Conservation (phyloP, 2,797 vertebrate genomes). For the Brachymystax lenok region DNA sequence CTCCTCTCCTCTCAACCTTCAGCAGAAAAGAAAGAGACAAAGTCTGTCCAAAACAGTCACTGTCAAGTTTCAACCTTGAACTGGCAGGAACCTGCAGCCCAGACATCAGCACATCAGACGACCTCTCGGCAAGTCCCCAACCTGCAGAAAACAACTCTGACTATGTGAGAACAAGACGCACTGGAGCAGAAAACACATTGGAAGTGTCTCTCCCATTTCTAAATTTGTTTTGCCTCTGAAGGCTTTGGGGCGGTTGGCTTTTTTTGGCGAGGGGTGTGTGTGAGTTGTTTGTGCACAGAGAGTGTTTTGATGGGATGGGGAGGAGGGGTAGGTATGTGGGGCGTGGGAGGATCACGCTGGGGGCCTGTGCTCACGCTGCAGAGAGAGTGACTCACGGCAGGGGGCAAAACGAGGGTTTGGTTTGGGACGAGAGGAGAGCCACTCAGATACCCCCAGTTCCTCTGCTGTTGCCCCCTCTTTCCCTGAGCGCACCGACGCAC, state of each 20-base stretch:
- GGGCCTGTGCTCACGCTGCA: not conserved
- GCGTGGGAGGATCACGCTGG: slow-evolving; percentile 14
- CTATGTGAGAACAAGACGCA: slow-evolving; percentile 65
- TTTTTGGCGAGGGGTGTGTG: slow-evolving; percentile 25
- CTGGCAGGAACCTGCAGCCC: slow-evolving; percentile 52
- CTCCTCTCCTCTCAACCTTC: slow-evolving; percentile 24
- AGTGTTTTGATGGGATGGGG: slow-evolving; percentile 19
- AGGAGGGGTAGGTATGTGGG: slow-evolving; percentile 4
- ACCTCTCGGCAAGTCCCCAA: slow-evolving; percentile 65
- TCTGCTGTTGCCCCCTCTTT: not conserved
- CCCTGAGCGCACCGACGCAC: not conserved
- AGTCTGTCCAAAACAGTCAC: slow-evolving; percentile 19
- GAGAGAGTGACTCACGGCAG: slow-evolving; percentile 1
- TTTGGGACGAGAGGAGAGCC: not conserved
- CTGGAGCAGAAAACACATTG: slow-evolving; percentile 71
- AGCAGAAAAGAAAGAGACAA: slow-evolving; percentile 39
- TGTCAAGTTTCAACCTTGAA: slow-evolving; percentile 66
- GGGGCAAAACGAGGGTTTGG: not conserved
- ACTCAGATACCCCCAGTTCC: not conserved
- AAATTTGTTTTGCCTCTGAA: slow-evolving; percentile 45
- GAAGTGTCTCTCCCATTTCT: slow-evolving; percentile 68
- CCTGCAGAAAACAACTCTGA: slow-evolving; percentile 65
- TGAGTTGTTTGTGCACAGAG: slow-evolving; percentile 26
- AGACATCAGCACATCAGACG: slow-evolving; percentile 47
- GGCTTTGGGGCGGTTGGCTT: slow-evolving; percentile 56